Percentiles rank a stretch among this genome's conserved stretches.
phyloP scores from a whole-genome alignment of 2,113 vertebrate genomes.

The Spea bombifrons region DNA sequence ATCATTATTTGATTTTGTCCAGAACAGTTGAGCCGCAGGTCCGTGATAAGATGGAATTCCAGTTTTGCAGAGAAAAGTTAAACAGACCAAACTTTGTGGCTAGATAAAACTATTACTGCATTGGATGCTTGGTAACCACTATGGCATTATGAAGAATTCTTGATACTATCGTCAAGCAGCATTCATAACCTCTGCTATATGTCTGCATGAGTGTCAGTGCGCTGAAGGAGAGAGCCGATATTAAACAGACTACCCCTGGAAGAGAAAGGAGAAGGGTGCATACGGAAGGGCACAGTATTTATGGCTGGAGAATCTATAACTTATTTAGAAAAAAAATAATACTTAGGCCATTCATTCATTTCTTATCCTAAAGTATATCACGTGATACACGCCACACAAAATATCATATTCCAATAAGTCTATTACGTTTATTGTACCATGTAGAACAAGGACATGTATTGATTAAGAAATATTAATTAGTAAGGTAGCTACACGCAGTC shows the following conservation, averaged over 20 bases:
- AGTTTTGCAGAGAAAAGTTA: conserved; percentile 69
- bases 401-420: conserved; percentile 1
- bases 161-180: conserved; percentile 72
- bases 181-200: conserved; percentile 77
- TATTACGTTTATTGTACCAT: background rate
- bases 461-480: background rate
- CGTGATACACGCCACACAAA: conserved; percentile 14
- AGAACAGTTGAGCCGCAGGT: conserved; percentile 68
- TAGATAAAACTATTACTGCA: conserved; percentile 70
- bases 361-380: conserved; percentile 10
- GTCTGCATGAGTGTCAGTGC: conserved; percentile 74
- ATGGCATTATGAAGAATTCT: conserved; percentile 71
- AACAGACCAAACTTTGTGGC: conserved; percentile 69
- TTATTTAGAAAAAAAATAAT: conserved; percentile 82
- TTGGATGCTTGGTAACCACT: conserved; percentile 63
- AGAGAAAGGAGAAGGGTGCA: conserved; percentile 63
- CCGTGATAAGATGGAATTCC: conserved; percentile 70
- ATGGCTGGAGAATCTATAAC: conserved; percentile 71
- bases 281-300: conserved; percentile 71
- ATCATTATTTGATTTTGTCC: conserved; percentile 71
- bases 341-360: conserved; percentile 49
- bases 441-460: background rate
- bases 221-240: conserved; percentile 74
- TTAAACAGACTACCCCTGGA: conserved; percentile 74
- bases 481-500: too few species aligned